Base-by-base conservation (phyloP, 2,888 invertebrate genomes). In the Tachina fera region DNA sequence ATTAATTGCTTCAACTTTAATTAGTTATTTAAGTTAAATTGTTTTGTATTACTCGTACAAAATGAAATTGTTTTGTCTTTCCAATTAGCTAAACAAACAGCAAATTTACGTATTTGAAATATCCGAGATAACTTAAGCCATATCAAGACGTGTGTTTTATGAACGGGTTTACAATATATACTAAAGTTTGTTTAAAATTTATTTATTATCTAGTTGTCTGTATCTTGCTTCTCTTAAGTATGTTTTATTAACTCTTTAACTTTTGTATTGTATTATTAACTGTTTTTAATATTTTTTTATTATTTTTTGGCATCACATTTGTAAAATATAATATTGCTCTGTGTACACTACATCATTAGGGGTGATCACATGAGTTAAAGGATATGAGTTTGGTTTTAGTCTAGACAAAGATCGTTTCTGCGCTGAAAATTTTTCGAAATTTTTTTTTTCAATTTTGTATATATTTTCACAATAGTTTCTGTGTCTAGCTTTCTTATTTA, bases 161-260 rank as follows among this genome's bases (percentile, higher is more conserved):
- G 63, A 43, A 58, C 79, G 83, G 72, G 78, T 61, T 83, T 76
- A 45, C 43, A 56, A 68, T 53, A 80, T 75, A 51, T 76, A 86
- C 86, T 86, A 68, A 83, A 67, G 61, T 70, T 72, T 43, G 31
- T 71, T 4, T 71, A 47, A 49, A 71, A 63, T 53, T 61, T 10
- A 72, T 78, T 58, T 60, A 47, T 79, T 70, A 58, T 80, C 75
- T 82, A 86, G 63, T 71, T 79, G 76, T 75, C 79, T 76, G 76
- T 60, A 49, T 61, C 72, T 65, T 71, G 67, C 67, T 85, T 79
- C 81, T 77, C 81, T 72, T 56, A 72, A 65, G 39, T 58, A 72
- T 39, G 16, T 70, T 53, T 70, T 75, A 39, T 61, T 47, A 81
- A 68, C 75, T 81, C 72, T 80, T 80, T 72, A 41, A 58, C 61